Conservation (phyloP, 1,140 invertebrate species). For the Pogonomyrmex barbatus region DNA sequence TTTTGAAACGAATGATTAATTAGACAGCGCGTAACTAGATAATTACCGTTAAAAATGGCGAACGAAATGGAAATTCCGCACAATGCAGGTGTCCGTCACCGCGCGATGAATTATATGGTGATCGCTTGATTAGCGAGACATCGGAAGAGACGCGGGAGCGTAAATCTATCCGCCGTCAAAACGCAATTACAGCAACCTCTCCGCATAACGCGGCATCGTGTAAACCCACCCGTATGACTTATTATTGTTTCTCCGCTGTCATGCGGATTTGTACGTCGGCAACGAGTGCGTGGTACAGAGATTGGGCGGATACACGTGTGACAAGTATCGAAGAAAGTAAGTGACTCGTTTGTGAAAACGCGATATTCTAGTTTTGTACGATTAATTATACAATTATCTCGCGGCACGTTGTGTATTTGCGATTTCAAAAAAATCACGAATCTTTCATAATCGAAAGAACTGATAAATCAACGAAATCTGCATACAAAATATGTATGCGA, state of each 20-base stretch:
- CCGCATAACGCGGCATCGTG: constrained; percentile 2
- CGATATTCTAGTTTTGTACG: neutral
- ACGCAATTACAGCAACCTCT: constrained; percentile 49
- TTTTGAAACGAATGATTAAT: constrained; percentile 35
- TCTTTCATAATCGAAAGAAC: neutral
- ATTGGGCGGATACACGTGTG: constrained; percentile 27
- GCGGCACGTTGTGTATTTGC: neutral
- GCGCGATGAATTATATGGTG: constrained; percentile 26
- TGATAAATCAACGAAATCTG: neutral
- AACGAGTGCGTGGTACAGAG: constrained; percentile 23
- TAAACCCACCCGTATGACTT: constrained; percentile 44
- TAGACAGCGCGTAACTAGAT: constrained; percentile 19
- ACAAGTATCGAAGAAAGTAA: neutral
- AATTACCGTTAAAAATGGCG: neutral
- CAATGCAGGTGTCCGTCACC: neutral
- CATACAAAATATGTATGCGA: neutral
- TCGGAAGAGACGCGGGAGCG: constrained; percentile 26
- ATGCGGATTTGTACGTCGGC: neutral
- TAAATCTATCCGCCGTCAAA: constrained; percentile 51
- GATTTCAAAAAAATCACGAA: neutral
- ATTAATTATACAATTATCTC: constrained; percentile 40
- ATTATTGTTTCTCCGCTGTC: constrained; percentile 48
- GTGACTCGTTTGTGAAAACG: neutral
- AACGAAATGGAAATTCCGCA: constrained; percentile 29
- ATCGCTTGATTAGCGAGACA: constrained; percentile 53